phyloP scores from a whole-genome alignment of 2,888 invertebrate genomes.

The Drosophila acutilabella region DNA sequence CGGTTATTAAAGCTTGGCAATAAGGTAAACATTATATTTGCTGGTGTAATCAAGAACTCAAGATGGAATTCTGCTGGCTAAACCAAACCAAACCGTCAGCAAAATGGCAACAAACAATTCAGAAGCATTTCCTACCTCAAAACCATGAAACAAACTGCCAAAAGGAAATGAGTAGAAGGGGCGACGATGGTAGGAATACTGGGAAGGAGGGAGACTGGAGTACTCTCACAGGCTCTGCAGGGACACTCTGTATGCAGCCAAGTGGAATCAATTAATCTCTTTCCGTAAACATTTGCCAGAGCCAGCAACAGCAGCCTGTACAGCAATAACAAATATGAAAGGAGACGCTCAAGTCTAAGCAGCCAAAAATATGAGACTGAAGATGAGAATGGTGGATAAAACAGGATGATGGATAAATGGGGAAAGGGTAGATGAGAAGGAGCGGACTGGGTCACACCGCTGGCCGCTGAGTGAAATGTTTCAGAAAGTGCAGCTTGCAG shows the following conservation, averaged over 20 bases:
- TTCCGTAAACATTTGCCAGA: conserved; percentile 78
- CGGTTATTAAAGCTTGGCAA: conserved; percentile 7
- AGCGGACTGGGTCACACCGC: conserved; percentile 15
- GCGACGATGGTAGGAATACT: not conserved
- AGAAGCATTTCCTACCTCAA: conserved; percentile 42
- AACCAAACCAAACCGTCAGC: conserved; percentile 9
- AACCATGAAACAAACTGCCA: conserved; percentile 14
- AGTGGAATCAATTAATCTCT: conserved; percentile 82
- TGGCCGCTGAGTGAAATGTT: conserved; percentile 78
- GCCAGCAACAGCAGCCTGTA: conserved; percentile 43
- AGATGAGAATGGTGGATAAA: not conserved
- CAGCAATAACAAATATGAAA: conserved; percentile 49
- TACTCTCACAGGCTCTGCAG: conserved; percentile 40
- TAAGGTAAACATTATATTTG: not conserved
- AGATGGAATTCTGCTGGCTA: not conserved
- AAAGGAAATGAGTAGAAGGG: not conserved
- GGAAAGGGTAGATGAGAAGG: not conserved
- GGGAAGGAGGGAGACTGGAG: not conserved
- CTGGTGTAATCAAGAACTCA: not conserved
- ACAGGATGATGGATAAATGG: not conserved
- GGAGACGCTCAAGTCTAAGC: conserved; percentile 68
- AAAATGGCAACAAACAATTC: conserved; percentile 32
- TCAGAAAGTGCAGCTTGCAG: conserved; percentile 81
- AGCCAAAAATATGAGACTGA: conserved; percentile 71
- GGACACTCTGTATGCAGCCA: conserved; percentile 76